Evolutionary conservation across 2,113 vertebrate species (phyloP), one percentile per base, ranked within the genome.

Genomic region (Chloroceryle aenea): DNA sequence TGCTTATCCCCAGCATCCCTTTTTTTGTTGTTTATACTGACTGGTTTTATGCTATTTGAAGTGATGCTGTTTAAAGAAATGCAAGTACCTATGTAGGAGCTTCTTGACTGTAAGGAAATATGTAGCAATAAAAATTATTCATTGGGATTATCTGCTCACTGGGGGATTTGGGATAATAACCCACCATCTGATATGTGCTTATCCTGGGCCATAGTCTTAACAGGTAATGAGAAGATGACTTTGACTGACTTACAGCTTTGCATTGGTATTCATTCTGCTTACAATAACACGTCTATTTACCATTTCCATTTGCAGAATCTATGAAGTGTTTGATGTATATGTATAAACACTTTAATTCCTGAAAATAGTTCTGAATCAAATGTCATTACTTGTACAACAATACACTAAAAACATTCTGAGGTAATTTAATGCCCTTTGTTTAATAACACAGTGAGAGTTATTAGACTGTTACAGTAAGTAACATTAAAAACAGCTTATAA

Each of bases 351-450:
- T 64, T 85, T 45, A 45, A 83, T 87, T 91, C 50, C 85, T 85
- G 71, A 76, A 69, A 94, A 68, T 53, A 78, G 77, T 68, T 95
- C 66, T 82, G n/a, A 79, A 94, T 93, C 78, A 79, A 43, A 86
- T 89, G 68, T 52, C 13, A 4, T 81, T 71, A 56, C 29, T 52
- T 55, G 50, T 76, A 30, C 61, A 81, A 92, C 69, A 91, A 34
- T 75, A 53, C 13, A 9, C 62, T 55, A 50, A 48, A 40, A 89
- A n/a, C 38, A 27, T 75, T 81, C 85, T 91, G 87, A 63, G 53
- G 64, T 76, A 5, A 64, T 62, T 94, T 85, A 53, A 89, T 85
- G 32, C 4, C 42, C 9, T 94, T 91, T 89, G 53, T 89, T 96
- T 87, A 69, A 68, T 62, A 93, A 89, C 36, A 85, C 50, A 88